Evolutionary conservation across 2,888 invertebrate species (phyloP).

Genomic region (Chaetogeoica ovagalla): DNA sequence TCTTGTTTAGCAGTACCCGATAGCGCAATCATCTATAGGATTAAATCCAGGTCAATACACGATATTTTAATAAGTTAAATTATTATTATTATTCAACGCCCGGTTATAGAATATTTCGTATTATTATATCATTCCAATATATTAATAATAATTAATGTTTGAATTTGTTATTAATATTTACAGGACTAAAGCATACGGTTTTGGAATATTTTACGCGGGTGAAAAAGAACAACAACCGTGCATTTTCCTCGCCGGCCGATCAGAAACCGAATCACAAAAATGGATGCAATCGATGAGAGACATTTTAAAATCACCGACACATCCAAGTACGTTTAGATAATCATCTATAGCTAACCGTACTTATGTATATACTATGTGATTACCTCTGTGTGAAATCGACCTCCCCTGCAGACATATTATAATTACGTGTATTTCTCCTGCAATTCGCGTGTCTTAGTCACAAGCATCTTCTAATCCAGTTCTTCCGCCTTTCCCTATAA

Average conservation of each 20-base stretch:
- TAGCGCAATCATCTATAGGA: conserved; percentile 67
- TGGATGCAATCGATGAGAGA: conserved; percentile 71
- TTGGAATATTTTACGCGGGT: conserved; percentile 66
- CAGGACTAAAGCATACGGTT: conserved; percentile 69
- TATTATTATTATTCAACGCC: too few species aligned
- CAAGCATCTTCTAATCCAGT: too few species aligned
- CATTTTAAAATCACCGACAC: conserved; percentile 61
- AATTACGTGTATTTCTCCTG: too few species aligned
- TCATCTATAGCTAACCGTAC: background rate
- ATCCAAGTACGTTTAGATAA: conserved; percentile 49
- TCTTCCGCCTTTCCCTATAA: too few species aligned
- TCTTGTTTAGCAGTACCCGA: conserved; percentile 65
- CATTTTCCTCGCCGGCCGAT: conserved; percentile 68
- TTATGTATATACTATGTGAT: background rate
- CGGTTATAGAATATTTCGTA: too few species aligned
- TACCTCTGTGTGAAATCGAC: too few species aligned
- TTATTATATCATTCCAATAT: background rate
- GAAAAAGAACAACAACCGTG: conserved; percentile 65
- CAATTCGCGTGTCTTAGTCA: too few species aligned
- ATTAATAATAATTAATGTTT: background rate
- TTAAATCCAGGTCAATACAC: conserved; percentile 64
- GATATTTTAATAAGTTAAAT: too few species aligned
- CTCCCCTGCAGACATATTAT: too few species aligned
- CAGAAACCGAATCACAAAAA: conserved; percentile 68
- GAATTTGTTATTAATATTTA: background rate